Evolutionary conservation across 2,797 vertebrate genomes (phyloP).

Genomic region (Australoheros facetus): DNA sequence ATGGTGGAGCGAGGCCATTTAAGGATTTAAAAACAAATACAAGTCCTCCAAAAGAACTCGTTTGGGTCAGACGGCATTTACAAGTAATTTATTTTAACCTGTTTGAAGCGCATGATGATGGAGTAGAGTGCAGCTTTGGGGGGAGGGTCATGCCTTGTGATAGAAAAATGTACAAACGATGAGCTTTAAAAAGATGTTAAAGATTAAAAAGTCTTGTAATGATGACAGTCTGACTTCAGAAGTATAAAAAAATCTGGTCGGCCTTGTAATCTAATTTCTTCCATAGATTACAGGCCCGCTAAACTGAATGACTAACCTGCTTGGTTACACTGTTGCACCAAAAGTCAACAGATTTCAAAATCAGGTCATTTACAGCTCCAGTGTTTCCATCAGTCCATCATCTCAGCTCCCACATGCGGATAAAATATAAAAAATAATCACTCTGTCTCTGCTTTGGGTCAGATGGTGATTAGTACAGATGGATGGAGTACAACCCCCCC

Average conservation of each 20-base stretch:
- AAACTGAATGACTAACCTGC: neutral
- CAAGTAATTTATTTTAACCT: neutral
- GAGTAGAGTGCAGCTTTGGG: neutral
- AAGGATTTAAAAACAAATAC: too few species aligned
- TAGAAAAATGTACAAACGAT: neutral
- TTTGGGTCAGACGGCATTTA: neutral
- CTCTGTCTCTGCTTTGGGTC: neutral
- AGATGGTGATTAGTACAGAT: neutral
- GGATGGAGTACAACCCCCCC: too few species aligned
- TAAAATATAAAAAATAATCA: neutral
- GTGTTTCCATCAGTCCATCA: neutral
- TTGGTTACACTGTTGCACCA: neutral
- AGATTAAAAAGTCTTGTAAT: neutral
- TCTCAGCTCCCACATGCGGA: neutral
- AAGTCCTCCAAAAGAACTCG: rapidly evolving
- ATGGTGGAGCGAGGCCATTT: too few species aligned
- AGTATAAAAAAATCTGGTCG: neutral
- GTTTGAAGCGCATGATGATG: neutral
- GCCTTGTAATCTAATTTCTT: neutral
- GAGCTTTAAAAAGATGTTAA: neutral
- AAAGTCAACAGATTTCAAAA: neutral
- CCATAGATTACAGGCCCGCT: neutral
- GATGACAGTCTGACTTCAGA: neutral
- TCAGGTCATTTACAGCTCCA: neutral
- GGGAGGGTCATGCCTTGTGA: neutral